Conservation (phyloP, 1,140 invertebrate species). For the Rhopalosiphum maidis region DNA sequence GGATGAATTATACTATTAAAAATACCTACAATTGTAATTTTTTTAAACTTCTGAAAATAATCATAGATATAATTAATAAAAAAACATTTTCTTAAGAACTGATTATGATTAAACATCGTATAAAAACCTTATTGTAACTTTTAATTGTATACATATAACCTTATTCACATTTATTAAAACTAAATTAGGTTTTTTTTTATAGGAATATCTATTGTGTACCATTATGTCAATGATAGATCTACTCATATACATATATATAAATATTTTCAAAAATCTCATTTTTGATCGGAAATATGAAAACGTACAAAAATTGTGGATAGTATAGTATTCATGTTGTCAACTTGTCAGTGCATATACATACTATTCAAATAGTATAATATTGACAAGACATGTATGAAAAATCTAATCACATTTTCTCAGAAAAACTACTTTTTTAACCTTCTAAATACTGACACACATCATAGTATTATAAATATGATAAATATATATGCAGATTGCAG, state of each 20-base stretch:
- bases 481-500: neutral
- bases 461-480: neutral
- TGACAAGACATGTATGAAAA: neutral
- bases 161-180: neutral
- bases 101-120: neutral
- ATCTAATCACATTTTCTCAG: neutral
- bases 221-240: neutral
- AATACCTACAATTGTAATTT: no score
- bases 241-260: neutral
- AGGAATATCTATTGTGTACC: neutral
- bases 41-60: neutral
- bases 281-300: constrained; percentile 14
- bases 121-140: neutral
- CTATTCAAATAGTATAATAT: neutral
- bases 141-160: neutral
- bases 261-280: neutral
- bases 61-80: neutral
- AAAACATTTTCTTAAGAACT: neutral
- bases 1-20: neutral
- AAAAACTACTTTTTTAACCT: constrained; percentile 10
- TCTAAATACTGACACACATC: constrained; percentile 9
- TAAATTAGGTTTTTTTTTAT: no score
- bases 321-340: neutral
- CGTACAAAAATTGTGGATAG: neutral
- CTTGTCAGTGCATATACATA: neutral